These are phyloP conservation scores for Micrasema minimum DNA, from an alignment of 1,140 invertebrate genomes.

Conservation along the genomic window DNA sequence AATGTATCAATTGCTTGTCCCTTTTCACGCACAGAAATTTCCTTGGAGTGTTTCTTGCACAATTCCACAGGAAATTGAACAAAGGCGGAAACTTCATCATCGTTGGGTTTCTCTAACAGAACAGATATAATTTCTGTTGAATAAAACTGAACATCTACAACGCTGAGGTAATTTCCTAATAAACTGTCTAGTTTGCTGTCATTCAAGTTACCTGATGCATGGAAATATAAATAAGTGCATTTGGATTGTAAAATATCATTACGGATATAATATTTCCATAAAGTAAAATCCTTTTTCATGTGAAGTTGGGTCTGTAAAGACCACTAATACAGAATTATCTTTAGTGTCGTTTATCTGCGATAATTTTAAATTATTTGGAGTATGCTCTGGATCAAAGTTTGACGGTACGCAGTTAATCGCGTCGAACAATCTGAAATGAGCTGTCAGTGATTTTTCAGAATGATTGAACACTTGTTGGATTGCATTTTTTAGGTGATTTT, in stretches of 20 bases:
- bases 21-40: constrained; percentile 61
- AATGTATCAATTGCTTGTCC: constrained; percentile 65
- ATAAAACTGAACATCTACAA: constrained; percentile 84
- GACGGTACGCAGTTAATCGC: constrained; percentile 65
- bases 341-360: constrained; percentile 58
- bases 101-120: constrained; percentile 71
- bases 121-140: constrained; percentile 81
- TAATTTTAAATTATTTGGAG: constrained; percentile 56
- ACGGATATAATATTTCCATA: constrained; percentile 56
- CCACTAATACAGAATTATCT: constrained; percentile 61
- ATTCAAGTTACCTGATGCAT: constrained; percentile 58
- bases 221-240: constrained; percentile 51
- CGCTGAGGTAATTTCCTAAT: constrained; percentile 60
- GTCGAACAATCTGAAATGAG: constrained; percentile 68
- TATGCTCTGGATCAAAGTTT: constrained; percentile 44
- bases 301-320: constrained; percentile 57
- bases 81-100: constrained; percentile 69
- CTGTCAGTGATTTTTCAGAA: constrained; percentile 73
- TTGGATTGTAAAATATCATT: constrained; percentile 53
- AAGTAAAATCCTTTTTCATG: constrained; percentile 60
- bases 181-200: constrained; percentile 54
- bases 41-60: constrained; percentile 61
- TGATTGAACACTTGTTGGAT: constrained; percentile 78
- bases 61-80: constrained; percentile 73
- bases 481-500: constrained; percentile 75